Base-by-base conservation (phyloP, 2,113 vertebrate species). In the Perca fluviatilis region DNA sequence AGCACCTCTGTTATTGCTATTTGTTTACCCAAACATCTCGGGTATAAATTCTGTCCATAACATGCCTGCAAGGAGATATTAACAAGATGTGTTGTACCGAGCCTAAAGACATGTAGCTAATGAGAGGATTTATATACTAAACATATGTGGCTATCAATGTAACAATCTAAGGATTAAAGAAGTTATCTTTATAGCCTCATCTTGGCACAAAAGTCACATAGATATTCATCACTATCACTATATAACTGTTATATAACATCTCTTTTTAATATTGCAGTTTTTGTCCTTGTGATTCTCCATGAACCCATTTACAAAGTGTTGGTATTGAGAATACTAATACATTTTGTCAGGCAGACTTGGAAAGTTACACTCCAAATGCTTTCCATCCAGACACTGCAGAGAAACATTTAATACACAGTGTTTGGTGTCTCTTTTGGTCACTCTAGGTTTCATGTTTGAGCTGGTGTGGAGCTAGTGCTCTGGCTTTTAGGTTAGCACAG, bases 401-500 rank as follows among this genome's bases (percentile, higher is more conserved):
- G 70, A 61, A 63, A 67, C 54, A 43, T 40, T 12, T 21, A 49
- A 25, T 53, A 36, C 14, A 2, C 19, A 57, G 3, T 56, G 21
- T 50, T 27, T 27, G 30, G 1, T 76, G 23, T 25, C 5, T 67
- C 30, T n/a, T 82, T 79, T 47, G 14, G 68, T 85, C 53, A 16
- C 40, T 66, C 10, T 50, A 53, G 51, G 40, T 66, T 76, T 77
- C 7, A 23, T 21, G 13, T 6, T 21, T 43, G 33, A 33, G 33
- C 33, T 33, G 33, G 33, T 33, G 30, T 30, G 8, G 16, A 63
- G 18, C 50, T 60, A 19, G 27, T 61, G 27, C 19, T 82, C 25
- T 68, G 15, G 40, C 30, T 89, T 79, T 67, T 82, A 49, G 61
- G 40, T 60, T 63, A 62, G 57, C 83, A 66, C 79, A 50, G 70